These are phyloP conservation scores for Zosterops lateralis DNA, from an alignment of 2,113 vertebrate genomes.

Conservation along the genomic window DNA sequence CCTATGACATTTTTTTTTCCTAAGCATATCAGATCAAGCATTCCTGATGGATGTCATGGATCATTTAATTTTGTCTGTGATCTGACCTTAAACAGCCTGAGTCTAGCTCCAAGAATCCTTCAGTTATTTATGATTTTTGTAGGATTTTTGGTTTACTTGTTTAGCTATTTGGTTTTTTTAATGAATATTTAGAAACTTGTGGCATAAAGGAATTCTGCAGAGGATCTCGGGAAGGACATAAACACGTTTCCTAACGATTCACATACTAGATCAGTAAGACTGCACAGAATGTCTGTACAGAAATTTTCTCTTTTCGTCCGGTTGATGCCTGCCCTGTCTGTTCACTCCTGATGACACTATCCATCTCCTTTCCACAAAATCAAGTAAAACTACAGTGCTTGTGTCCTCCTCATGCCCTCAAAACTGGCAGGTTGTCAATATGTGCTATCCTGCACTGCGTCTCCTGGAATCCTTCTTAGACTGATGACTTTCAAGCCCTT, in stretches of 20 bases:
- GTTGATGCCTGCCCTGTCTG: neutral
- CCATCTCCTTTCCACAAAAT: neutral
- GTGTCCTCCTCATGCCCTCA: neutral
- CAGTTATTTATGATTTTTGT: neutral
- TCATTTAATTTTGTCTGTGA: neutral
- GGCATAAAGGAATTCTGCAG: neutral
- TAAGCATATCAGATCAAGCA: rapidly evolving
- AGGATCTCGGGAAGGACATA: neutral
- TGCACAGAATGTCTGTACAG: neutral
- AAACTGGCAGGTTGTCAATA: neutral
- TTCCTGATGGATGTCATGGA: neutral
- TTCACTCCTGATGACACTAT: neutral
- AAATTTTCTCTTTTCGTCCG: neutral
- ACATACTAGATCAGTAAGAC: neutral
- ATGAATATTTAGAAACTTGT: neutral
- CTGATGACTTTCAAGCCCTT: constrained; percentile 26
- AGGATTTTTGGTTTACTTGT: neutral
- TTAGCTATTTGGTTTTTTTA: rapidly evolving
- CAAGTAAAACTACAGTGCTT: neutral
- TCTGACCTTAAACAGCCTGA: neutral
- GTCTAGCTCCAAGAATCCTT: neutral
- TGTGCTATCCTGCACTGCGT: neutral
- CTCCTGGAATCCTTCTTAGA: neutral
- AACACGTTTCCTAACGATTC: neutral
- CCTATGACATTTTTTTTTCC: rapidly evolving